Percentiles rank a stretch among this genome's conserved stretches.
phyloP scores from a whole-genome alignment of 2,797 vertebrate genomes.

The Rhabdophis nuchalis region DNA sequence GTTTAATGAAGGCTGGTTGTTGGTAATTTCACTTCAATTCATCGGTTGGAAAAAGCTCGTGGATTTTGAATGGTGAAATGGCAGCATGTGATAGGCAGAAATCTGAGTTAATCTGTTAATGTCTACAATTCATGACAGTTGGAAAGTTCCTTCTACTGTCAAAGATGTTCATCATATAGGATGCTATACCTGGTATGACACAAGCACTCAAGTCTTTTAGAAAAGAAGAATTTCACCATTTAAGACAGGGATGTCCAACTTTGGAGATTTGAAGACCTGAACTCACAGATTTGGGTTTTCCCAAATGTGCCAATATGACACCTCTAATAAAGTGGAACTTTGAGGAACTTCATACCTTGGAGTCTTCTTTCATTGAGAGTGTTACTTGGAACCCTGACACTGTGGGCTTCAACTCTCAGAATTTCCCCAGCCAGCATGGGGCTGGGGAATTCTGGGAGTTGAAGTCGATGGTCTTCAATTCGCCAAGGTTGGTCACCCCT shows the following conservation, averaged over 20 bases:
- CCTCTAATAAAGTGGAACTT: no score
- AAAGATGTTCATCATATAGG: background rate
- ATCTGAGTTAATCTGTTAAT: background rate
- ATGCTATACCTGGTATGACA: background rate
- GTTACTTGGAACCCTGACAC: no score
- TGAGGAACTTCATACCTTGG: no score
- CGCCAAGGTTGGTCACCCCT: no score
- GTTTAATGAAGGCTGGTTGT: background rate
- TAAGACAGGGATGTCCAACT: background rate
- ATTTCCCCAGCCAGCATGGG: background rate
- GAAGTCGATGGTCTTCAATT: no score
- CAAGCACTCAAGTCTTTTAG: rapidly evolving
- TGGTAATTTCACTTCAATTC: background rate
- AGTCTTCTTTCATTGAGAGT: no score
- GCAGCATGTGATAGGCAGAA: background rate
- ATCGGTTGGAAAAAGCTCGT: background rate
- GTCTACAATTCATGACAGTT: background rate
- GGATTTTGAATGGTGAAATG: background rate
- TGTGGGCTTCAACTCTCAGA: background rate
- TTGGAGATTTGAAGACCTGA: background rate
- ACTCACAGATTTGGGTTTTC: no score
- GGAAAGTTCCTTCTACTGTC: background rate
- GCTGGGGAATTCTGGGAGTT: no score
- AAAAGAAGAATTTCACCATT: background rate
- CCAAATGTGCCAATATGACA: no score